Evolutionary conservation across 2,797 vertebrate genomes (phyloP), one percentile per base, ranked within the genome.

Genomic region (Tenualosa thibaudeaui): DNA sequence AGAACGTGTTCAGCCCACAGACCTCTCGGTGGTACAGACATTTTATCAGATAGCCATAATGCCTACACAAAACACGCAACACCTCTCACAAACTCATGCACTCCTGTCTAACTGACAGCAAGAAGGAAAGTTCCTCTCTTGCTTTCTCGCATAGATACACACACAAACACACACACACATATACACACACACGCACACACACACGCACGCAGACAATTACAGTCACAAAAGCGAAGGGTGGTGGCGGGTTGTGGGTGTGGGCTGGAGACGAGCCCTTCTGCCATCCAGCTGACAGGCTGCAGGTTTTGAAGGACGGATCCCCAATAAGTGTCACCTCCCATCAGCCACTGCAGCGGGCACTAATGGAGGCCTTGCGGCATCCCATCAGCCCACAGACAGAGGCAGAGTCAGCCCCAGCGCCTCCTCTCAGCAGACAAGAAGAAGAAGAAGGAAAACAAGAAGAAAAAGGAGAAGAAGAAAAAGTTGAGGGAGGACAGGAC

Each of bases 221-320:
- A 83, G 81, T 83, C 82, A 86, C 81, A 85, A 9, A 85, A n/a
- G 15, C 13, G 15, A 0, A 31, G 15, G 15, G 31, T 13, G 31
- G 68, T 40, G 40, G 31, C 8, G 26, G 62, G 68, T 40, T 71
- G 68, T 71, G 31, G 40, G 17, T 40, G 71, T 43, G 68, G 65
- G 24, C 26, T 40, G 31, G 65, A 75, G 68, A 31, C 65, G 7
- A 24, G 26, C 19, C 6, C 17, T 13, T 78, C 71, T 43, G 71
- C 40, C 37, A 87, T 31, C 24, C 89, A 88, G 83, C 88, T 86
- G 86, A 91, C 89, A 87, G 83, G 81, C 86, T 90, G 84, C 89
- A 90, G 83, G 71, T 92, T 92, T 93, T 93, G 91, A 93, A 92
- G 92, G 94, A 93, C 90, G 86, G 90, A 86, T 92, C 92, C 86